Evolutionary conservation across 2,888 invertebrate species (phyloP).

Genomic region (Apamea crenata): DNA sequence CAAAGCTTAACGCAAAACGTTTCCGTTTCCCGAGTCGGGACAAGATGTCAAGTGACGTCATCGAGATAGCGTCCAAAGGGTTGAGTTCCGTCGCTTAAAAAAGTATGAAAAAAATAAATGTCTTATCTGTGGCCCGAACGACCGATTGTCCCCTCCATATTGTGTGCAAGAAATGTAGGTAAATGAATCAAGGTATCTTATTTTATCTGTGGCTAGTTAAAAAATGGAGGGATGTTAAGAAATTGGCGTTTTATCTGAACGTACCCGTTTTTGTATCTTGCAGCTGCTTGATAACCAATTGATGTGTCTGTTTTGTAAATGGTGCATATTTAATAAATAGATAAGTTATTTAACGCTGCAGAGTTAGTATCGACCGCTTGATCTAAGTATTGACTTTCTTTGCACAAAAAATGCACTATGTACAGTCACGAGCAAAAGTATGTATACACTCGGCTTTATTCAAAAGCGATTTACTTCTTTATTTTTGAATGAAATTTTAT

Average conservation of each 20-base stretch:
- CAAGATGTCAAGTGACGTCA: constrained; percentile 85
- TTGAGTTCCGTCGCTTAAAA: constrained; percentile 83
- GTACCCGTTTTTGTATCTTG: constrained; percentile 15
- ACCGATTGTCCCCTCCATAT: constrained; percentile 62
- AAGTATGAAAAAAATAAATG: constrained; percentile 72
- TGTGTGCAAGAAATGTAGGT: constrained; percentile 60
- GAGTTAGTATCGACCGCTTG: constrained; percentile 12
- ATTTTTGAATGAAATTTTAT: no score
- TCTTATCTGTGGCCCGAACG: constrained; percentile 78
- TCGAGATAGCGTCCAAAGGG: constrained; percentile 87
- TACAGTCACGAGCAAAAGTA: no score
- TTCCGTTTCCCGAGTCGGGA: constrained; percentile 76
- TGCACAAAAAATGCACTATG: background rate
- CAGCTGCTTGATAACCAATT: constrained; percentile 52
- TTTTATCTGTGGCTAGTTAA: constrained; percentile 54
- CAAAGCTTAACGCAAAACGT: constrained; percentile 74
- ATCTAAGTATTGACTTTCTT: constrained; percentile 23
- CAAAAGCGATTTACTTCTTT: no score
- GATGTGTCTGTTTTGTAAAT: constrained; percentile 38
- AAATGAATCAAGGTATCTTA: constrained; percentile 57
- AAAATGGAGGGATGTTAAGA: constrained; percentile 46
- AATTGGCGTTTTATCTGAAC: constrained; percentile 42
- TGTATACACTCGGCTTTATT: no score
- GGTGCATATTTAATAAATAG: constrained; percentile 34
- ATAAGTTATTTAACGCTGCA: constrained; percentile 19